phyloP scores from a whole-genome alignment of 2,888 invertebrate species.

The Caenorhabditis angaria region DNA sequence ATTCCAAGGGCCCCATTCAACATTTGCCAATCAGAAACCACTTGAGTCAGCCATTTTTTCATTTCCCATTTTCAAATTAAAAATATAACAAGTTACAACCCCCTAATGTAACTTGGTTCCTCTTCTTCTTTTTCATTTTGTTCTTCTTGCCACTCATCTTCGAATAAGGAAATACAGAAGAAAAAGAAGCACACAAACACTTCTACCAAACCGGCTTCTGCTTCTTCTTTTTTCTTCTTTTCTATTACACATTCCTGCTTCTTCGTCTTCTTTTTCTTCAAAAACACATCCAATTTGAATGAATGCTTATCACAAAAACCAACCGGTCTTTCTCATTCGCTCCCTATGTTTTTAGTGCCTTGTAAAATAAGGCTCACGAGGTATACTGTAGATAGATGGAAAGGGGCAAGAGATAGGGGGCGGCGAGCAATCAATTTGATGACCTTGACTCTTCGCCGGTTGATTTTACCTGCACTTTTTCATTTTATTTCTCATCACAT shows the following conservation, averaged over 20 bases:
- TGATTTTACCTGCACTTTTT: no score
- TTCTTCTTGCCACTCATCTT: background rate
- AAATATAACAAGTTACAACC: no score
- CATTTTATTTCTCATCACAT: no score
- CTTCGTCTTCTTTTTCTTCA: background rate
- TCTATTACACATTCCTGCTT: background rate
- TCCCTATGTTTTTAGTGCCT: background rate
- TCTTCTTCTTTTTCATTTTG: background rate
- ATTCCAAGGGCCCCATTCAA: no score
- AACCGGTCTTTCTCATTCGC: background rate
- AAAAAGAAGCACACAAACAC: background rate
- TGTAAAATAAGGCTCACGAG: no score
- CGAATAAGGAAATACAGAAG: no score
- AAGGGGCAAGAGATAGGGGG: background rate
- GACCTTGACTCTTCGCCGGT: background rate
- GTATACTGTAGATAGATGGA: no score
- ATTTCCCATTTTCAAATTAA: no score
- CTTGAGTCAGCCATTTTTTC: no score
- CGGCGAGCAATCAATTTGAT: background rate
- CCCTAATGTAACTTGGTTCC: background rate
- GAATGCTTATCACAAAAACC: slow-evolving; percentile 2
- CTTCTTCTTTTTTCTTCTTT: background rate
- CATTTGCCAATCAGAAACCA: no score
- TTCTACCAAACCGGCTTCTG: background rate
- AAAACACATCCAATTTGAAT: slow-evolving; percentile 1